Percentiles rank a stretch among this genome's conserved stretches.
Conservation (phyloP, 2,888 invertebrate genomes). For the Aphodius granarius region DNA sequence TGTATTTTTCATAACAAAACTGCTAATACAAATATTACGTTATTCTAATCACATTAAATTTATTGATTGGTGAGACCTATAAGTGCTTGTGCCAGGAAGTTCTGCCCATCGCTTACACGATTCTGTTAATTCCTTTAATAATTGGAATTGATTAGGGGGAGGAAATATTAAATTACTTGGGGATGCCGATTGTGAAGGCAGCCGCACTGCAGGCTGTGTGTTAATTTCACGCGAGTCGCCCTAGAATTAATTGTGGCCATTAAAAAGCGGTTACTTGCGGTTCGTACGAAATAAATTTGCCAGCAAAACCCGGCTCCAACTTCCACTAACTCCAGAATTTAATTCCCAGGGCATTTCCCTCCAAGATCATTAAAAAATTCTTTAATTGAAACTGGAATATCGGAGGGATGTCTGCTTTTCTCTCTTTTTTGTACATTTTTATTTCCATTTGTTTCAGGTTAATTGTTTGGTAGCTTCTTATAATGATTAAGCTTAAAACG, state of each 20-base stretch:
- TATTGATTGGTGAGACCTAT: no score
- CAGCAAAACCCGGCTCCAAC: neutral
- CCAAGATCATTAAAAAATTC: neutral
- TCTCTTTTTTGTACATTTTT: no score
- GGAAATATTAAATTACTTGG: neutral
- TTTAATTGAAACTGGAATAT: neutral
- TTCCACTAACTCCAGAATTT: no score
- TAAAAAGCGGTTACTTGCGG: neutral
- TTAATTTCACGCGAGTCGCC: neutral
- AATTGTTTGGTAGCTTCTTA: no score
- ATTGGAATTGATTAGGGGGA: neutral
- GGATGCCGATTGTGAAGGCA: neutral
- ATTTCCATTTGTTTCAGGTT: no score
- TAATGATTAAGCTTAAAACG: no score
- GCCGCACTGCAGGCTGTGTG: neutral
- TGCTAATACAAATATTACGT: no score
- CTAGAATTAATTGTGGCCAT: neutral
- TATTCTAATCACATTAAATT: no score
- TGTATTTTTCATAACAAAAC: no score
- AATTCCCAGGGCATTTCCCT: neutral
- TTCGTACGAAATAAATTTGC: neutral
- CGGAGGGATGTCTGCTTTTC: neutral
- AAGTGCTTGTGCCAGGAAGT: neutral
- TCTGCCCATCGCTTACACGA: neutral
- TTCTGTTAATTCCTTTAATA: neutral